phyloP scores from a whole-genome alignment of 2,888 invertebrate genomes.

The Eretmocerus hayati region DNA sequence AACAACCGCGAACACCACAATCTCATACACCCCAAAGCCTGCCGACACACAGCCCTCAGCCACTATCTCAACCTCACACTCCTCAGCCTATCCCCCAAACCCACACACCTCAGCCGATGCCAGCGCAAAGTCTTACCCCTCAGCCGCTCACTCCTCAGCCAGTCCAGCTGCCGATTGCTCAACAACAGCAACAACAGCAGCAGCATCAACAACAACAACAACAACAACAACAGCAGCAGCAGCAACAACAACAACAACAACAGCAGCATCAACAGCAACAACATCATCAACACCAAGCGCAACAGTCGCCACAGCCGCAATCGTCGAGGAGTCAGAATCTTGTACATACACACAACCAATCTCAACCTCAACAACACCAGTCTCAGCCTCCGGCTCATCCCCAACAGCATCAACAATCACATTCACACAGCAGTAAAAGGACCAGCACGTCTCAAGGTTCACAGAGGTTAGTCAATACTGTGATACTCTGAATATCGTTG shows the following conservation, averaged over 20 bases:
- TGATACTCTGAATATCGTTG: no score
- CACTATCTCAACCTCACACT: slow-evolving; percentile 37
- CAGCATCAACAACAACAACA: slow-evolving; percentile 29
- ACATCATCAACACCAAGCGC: slow-evolving; percentile 36
- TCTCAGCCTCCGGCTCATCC: slow-evolving; percentile 32
- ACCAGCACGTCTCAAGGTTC: slow-evolving; percentile 39
- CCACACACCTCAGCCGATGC: slow-evolving; percentile 39
- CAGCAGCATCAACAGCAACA: slow-evolving; percentile 38
- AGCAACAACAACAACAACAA: slow-evolving; percentile 28
- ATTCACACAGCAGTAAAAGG: slow-evolving; percentile 39
- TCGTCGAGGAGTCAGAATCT: slow-evolving; percentile 17
- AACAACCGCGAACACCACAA: slow-evolving; percentile 46
- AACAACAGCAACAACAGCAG: slow-evolving; percentile 40
- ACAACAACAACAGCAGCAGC: slow-evolving; percentile 34
- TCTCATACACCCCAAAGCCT: slow-evolving; percentile 42
- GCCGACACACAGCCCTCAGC: slow-evolving; percentile 37
- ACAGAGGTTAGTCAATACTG: slow-evolving; percentile 30
- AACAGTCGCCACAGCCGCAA: slow-evolving; percentile 30
- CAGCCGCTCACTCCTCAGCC: slow-evolving; percentile 40
- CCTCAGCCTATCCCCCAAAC: slow-evolving; percentile 41
- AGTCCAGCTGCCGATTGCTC: slow-evolving; percentile 39
- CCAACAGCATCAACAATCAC: slow-evolving; percentile 29
- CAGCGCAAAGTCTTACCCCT: slow-evolving; percentile 36
- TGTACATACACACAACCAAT: slow-evolving; percentile 33
- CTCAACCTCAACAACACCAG: slow-evolving; percentile 39